Base-by-base conservation (phyloP, 2,888 invertebrate species). In the Ormia ochracea region DNA sequence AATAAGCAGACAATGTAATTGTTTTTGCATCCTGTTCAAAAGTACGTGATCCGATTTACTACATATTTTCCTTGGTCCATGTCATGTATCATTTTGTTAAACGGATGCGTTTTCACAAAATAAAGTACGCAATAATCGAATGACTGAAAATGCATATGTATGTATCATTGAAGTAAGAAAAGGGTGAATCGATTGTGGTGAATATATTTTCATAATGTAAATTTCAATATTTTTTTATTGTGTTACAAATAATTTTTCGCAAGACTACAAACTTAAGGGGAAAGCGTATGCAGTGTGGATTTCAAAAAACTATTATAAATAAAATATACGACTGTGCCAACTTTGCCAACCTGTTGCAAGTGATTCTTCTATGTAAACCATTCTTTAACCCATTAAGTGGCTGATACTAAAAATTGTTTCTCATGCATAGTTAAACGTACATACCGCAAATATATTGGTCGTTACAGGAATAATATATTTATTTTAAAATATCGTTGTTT, bases 51-150 rank as follows among this genome's bases (percentile, higher is more conserved):
- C 50, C 14, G 14, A 38, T 48, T 56, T 21, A 6, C 10, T 9
- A 1, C 3, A 36, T 36, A 7, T 7, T 41, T 6, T 43, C 1
- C 59, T 63, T 17, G 10, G 9, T 56, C 45, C 74, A 70, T 69
- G 43, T 59, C 66, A 75, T 80, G 72, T 72, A 70, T 75, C 70
- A 72, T 66, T 75, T 68, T 63, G 73, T 61, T 38, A 69, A 58
- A 58, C 28, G 68, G 33, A 56, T 73, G 33, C 54, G 38, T 65
- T 75, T 28, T 28, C 21, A 45, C 23, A n/a, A 66, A 73, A 56
- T 56, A 48, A 65, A 70, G n/a, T n/a, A 70, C 70, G 54, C 52
- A 58, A 54, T 38, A 61, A 56, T 61, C 14, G 38, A 6, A 21
- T 38, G 36, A 59, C 12, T 58, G 7, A 41, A 9, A 17, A 12